Base-by-base conservation (phyloP, 2,797 vertebrate species). In the Crax fasciolata region DNA sequence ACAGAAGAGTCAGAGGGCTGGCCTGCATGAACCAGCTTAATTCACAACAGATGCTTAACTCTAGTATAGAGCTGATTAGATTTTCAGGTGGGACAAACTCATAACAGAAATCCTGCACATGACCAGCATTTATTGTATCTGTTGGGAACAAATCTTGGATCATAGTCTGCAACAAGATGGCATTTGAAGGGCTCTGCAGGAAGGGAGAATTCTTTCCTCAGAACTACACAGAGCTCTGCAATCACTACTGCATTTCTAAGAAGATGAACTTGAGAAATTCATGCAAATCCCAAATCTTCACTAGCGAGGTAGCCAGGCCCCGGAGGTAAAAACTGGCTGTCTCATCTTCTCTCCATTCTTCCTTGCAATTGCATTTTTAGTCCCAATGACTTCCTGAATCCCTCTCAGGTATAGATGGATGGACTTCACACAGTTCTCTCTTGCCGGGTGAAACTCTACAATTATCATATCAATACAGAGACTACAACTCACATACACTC, bases 51-150 rank as follows among this genome's bases (percentile, higher is more conserved):
- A 75, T 84, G 43, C 51, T 77, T 41, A 58, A 78, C 73, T 28
- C 25, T 27, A 63, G 21, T 10, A 18, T 1, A 75, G 43, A 5
- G 51, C 52, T 74, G 83, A 55, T 87, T 11, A 75, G 57, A 54
- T 46, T 73, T 30, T 23, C 11, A 95, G 87, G 79, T 84, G 65
- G 88, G 52, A 59, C 57, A 63, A 79, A 91, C 46, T 43, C 23
- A 0, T 28, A 84, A 63, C 2, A 76, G 49, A 62, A 81, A 21
- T 9, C 35, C 89, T 38, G 46, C 32, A 41, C 0, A 0, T 25
- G 66, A 70, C 35, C 84, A 92, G 35, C 4, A 68, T 17, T 51
- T 74, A 46, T 52, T 93, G 35, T 16, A 78, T 35, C 38, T 46
- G 7, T 44, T 9, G 24, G n/a, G 74, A 91, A 81, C 51, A 58